Conservation (phyloP, 1,140 invertebrate genomes). For the Helicorthomorpha holstii region DNA sequence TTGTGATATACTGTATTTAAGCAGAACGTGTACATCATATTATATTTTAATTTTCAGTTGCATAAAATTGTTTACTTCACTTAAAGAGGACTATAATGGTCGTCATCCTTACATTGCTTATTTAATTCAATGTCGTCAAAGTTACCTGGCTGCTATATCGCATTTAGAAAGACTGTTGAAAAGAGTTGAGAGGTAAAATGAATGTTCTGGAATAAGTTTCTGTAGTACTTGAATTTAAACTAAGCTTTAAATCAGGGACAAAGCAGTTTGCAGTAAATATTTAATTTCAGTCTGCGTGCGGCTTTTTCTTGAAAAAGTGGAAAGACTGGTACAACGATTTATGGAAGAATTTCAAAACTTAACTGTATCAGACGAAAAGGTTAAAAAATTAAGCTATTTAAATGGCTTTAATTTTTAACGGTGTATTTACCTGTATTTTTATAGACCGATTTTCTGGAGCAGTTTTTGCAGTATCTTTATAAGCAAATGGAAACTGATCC, state of each 20-base stretch:
- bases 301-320: slow-evolving; percentile 55
- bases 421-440: slow-evolving; percentile 10
- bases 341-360: slow-evolving; percentile 55
- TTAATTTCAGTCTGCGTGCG: slow-evolving; percentile 60
- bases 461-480: slow-evolving; percentile 40
- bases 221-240: neutral
- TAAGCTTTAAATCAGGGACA: slow-evolving; percentile 29
- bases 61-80: slow-evolving; percentile 52
- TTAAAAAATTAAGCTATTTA: slow-evolving; percentile 1
- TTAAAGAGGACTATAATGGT: slow-evolving; percentile 61
- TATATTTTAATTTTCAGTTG: slow-evolving; percentile 35
- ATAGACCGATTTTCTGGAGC: slow-evolving; percentile 35
- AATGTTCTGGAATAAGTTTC: neutral
- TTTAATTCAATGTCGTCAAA: slow-evolving; percentile 62
- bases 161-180: slow-evolving; percentile 46
- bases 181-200: slow-evolving; percentile 26
- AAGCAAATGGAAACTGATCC: slow-evolving; percentile 44
- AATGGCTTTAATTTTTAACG: neutral
- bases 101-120: slow-evolving; percentile 70
- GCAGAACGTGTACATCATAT: too few relatives aligned
- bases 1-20: too few relatives aligned
- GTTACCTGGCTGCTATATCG: slow-evolving; percentile 56
- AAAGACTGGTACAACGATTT: slow-evolving; percentile 45
- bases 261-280: slow-evolving; percentile 52
- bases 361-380: slow-evolving; percentile 64